Percentiles rank a stretch among this genome's conserved stretches.
Evolutionary conservation across 1,140 invertebrate genomes (phyloP).

Genomic region (Elymnias hypermnestra): DNA sequence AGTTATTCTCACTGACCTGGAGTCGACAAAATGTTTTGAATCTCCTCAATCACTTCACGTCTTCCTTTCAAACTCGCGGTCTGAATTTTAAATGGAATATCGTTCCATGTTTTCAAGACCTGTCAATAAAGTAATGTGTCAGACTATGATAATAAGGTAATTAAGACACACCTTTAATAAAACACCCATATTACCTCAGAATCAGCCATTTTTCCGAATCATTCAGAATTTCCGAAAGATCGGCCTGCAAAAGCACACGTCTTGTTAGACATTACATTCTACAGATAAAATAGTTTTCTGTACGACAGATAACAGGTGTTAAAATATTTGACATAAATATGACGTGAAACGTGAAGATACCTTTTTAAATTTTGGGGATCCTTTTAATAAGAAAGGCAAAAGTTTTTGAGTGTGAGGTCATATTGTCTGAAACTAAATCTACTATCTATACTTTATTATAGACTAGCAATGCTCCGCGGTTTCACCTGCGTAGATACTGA

Average conservation of each 20-base stretch:
- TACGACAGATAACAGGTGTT: too few relatives aligned
- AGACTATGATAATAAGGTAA: too few relatives aligned
- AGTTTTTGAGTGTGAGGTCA: too few relatives aligned
- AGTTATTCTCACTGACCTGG: constrained; percentile 77
- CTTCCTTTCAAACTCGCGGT: constrained; percentile 86
- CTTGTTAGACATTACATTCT: constrained; percentile 24
- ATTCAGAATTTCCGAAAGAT: constrained; percentile 39
- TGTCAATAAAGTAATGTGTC: constrained; percentile 65
- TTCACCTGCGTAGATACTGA: too few relatives aligned
- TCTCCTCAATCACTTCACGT: constrained; percentile 82
- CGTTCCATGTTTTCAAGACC: constrained; percentile 85
- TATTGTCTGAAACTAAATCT: too few relatives aligned
- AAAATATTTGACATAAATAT: too few relatives aligned
- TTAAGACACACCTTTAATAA: too few relatives aligned
- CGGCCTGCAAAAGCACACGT: constrained; percentile 36
- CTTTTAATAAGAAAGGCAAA: too few relatives aligned
- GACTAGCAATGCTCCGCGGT: too few relatives aligned
- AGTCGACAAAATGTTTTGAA: constrained; percentile 83
- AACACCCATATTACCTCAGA: constrained; percentile 66
- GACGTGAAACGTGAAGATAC: too few relatives aligned
- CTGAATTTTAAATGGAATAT: constrained; percentile 87
- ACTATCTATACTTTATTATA: too few relatives aligned
- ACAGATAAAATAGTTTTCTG: constrained; percentile 26
- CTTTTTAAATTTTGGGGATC: too few relatives aligned
- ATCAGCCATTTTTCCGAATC: constrained; percentile 65